These are phyloP conservation scores for Capromys pilorides DNA, from an alignment of 2,797 vertebrate genomes.

Conservation along the genomic window DNA sequence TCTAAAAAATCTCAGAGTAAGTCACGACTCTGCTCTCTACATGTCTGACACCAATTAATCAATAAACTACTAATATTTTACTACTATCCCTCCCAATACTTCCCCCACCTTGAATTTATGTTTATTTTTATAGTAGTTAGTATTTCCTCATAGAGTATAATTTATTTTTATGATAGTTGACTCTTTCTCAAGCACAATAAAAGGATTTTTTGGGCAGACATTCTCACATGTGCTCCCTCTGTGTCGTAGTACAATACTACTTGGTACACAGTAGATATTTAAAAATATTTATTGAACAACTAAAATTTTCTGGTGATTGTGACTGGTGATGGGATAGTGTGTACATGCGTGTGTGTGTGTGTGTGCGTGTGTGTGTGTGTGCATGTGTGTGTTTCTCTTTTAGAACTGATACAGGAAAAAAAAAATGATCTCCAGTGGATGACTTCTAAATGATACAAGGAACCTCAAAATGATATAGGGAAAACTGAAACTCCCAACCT, in stretches of 20 bases:
- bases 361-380: neutral
- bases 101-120: neutral
- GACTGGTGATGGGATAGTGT: neutral
- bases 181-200: neutral
- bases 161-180: neutral
- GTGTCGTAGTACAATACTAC: neutral
- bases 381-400: neutral
- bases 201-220: neutral
- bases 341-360: neutral
- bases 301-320: neutral
- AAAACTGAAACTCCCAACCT: no score
- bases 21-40: neutral
- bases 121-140: neutral
- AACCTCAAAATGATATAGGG: no score
- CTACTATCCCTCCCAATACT: neutral
- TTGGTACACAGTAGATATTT: neutral
- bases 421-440: no score
- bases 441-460: no score
- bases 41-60: neutral
- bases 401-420: neutral
- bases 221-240: neutral
- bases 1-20: neutral
- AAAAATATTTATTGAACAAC: constrained; percentile 23
- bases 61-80: neutral
- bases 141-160: neutral